A percentile compares a stretch with the other conserved stretches of the same genome.
Conservation (phyloP, 2,888 invertebrate species). For the Megalurothrips usitatus region DNA sequence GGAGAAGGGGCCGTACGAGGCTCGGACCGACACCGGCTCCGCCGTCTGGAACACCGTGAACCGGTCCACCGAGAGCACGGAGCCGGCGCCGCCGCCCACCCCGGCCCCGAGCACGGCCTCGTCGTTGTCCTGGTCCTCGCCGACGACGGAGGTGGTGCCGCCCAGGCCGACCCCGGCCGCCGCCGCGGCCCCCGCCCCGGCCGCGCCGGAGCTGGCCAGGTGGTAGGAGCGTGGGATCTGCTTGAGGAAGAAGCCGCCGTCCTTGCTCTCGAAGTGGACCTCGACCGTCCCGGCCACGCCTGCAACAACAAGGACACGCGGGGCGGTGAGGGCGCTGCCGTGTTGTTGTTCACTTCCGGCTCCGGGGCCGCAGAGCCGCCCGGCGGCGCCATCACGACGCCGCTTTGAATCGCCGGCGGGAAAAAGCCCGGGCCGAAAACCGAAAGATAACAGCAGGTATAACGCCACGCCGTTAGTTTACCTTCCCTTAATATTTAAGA, state of each 20-base stretch:
- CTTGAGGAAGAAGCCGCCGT: slow-evolving; percentile 85
- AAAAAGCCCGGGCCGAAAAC: not conserved
- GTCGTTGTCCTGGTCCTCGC: slow-evolving; percentile 44
- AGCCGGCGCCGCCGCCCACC: slow-evolving; percentile 42
- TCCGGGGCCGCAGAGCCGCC: not conserved
- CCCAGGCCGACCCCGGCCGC: slow-evolving; percentile 42
- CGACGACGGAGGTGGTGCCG: slow-evolving; percentile 66
- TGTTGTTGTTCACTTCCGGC: no score
- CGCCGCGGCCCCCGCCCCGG: slow-evolving; percentile 49
- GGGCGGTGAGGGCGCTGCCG: no score
- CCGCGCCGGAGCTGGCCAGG: slow-evolving; percentile 43
- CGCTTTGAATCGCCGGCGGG: not conserved
- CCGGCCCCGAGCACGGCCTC: slow-evolving; percentile 39
- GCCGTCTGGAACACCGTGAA: slow-evolving; percentile 90
- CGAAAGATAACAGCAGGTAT: slow-evolving; percentile 17
- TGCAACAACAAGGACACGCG: slow-evolving; percentile 49
- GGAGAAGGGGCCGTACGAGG: slow-evolving; percentile 90
- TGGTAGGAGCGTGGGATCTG: slow-evolving; percentile 71
- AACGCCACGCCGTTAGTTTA: slow-evolving; percentile 10
- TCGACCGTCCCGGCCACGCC: slow-evolving; percentile 69
- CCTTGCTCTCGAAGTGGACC: slow-evolving; percentile 88
- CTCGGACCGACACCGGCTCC: slow-evolving; percentile 84
- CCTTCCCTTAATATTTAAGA: slow-evolving; percentile 14
- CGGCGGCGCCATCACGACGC: not conserved
- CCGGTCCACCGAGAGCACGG: slow-evolving; percentile 75